Evolutionary conservation across 2,797 vertebrate species (phyloP).

Genomic region (Morelia viridis): DNA sequence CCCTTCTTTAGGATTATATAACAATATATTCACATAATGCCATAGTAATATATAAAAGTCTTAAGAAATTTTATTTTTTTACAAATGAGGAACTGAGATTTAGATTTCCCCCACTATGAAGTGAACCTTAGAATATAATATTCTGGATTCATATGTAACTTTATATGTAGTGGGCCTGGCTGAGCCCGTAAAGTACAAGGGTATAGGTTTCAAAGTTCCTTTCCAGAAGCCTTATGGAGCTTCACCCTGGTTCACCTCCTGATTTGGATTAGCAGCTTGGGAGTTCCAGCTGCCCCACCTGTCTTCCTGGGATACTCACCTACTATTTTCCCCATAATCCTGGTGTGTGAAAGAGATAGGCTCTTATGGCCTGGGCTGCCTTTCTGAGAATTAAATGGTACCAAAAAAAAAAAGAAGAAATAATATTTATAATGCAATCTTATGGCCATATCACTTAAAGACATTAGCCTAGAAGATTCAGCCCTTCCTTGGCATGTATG

Average conservation of each 20-base stretch:
- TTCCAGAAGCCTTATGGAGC: neutral
- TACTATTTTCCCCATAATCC: neutral
- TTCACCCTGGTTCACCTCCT: neutral
- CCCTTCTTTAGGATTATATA: neutral
- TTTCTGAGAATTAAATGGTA: neutral
- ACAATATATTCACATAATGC: neutral
- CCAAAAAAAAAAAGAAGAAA: neutral
- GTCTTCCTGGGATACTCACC: neutral
- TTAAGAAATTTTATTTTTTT: neutral
- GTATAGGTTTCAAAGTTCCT: neutral
- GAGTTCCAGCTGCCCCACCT: neutral
- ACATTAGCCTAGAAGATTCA: neutral
- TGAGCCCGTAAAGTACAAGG: neutral
- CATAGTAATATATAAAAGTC: neutral
- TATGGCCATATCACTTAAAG: neutral
- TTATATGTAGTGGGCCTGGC: neutral
- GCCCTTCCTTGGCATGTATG: neutral
- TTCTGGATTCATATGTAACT: neutral
- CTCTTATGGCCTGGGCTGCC: neutral
- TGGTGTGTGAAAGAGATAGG: neutral
- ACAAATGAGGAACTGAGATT: neutral
- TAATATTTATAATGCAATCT: neutral
- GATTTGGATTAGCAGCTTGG: neutral
- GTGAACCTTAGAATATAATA: neutral
- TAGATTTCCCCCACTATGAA: neutral